Evolutionary conservation across 1,140 invertebrate genomes (phyloP).

Genomic region (Piezodorus guildinii): DNA sequence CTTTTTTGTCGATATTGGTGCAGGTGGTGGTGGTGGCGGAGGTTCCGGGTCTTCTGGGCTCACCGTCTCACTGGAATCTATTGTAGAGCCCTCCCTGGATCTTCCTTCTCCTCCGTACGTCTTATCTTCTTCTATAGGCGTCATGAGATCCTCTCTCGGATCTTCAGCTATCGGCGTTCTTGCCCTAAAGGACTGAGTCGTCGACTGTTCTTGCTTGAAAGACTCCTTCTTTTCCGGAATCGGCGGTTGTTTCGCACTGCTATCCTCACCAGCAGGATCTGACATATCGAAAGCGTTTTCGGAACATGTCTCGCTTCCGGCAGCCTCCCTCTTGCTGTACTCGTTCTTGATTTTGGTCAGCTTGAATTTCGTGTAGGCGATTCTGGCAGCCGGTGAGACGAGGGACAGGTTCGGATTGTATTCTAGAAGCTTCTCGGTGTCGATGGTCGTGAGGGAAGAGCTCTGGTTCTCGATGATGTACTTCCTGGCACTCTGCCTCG

Average conservation of each 20-base stretch:
- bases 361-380: conserved; percentile 80
- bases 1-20: too few relatives aligned
- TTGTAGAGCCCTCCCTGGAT: conserved; percentile 25
- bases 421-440: conserved; percentile 56
- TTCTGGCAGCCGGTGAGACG: conserved; percentile 57
- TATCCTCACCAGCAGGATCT: conserved; percentile 13
- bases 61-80: conserved; percentile 25
- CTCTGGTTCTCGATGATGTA: conserved; percentile 48
- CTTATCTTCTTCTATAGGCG: not conserved
- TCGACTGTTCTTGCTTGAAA: not conserved
- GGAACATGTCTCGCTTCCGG: conserved; percentile 19
- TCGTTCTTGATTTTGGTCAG: conserved; percentile 50
- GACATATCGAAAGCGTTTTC: conserved; percentile 2
- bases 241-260: conserved; percentile 22
- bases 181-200: conserved; percentile 31
- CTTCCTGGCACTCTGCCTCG: conserved; percentile 52
- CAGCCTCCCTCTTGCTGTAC: conserved; percentile 32
- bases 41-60: not conserved
- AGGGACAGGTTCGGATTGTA: conserved; percentile 67
- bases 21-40: too few relatives aligned
- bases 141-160: conserved; percentile 33
- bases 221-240: not conserved
- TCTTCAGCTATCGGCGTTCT: conserved; percentile 39
- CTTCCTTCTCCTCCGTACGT: conserved; percentile 18
- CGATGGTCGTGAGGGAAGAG: conserved; percentile 43